Evolutionary conservation across 2,797 vertebrate species (phyloP).

Genomic region (Neostethus bicornis): DNA sequence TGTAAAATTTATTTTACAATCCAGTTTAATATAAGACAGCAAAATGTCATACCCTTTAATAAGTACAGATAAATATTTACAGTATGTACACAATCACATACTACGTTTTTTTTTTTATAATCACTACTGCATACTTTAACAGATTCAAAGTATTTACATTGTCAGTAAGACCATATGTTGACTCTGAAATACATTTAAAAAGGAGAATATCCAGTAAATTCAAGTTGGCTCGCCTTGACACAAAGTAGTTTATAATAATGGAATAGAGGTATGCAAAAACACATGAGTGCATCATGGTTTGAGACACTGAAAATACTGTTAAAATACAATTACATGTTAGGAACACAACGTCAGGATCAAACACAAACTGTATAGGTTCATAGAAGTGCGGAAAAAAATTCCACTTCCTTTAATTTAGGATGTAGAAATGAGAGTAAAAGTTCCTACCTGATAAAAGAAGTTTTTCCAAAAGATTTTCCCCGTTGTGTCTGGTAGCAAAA

Average conservation of each 20-base stretch:
- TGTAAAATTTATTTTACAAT: slow-evolving; percentile 57
- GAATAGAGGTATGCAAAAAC: slow-evolving; percentile 61
- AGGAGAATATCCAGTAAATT: slow-evolving; percentile 61
- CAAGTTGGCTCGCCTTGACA: slow-evolving; percentile 70
- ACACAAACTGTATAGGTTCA: slow-evolving; percentile 71
- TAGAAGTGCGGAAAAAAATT: slow-evolving; percentile 30
- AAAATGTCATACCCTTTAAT: slow-evolving; percentile 80
- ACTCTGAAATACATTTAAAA: slow-evolving; percentile 45
- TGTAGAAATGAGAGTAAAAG: no score
- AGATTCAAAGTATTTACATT: slow-evolving; percentile 70
- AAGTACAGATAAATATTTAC: slow-evolving; percentile 81
- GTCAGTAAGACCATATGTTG: slow-evolving; percentile 62
- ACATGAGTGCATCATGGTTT: slow-evolving; percentile 64
- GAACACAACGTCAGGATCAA: slow-evolving; percentile 53
- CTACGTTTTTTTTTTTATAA: slow-evolving; percentile 60
- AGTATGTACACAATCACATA: slow-evolving; percentile 77
- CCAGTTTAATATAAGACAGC: slow-evolving; percentile 74
- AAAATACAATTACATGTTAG: slow-evolving; percentile 41
- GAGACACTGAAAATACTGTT: slow-evolving; percentile 53
- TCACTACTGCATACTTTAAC: slow-evolving; percentile 68
- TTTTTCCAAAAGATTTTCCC: slow-evolving; percentile 61
- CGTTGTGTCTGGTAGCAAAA: slow-evolving; percentile 65
- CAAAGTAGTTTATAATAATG: slow-evolving; percentile 65
- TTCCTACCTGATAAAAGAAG: slow-evolving; percentile 27
- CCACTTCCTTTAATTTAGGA: slow-evolving; percentile 22